Evolutionary conservation across 2,113 vertebrate genomes (phyloP), one percentile per base, ranked within the genome.

Genomic region (Polypterus bichir): DNA sequence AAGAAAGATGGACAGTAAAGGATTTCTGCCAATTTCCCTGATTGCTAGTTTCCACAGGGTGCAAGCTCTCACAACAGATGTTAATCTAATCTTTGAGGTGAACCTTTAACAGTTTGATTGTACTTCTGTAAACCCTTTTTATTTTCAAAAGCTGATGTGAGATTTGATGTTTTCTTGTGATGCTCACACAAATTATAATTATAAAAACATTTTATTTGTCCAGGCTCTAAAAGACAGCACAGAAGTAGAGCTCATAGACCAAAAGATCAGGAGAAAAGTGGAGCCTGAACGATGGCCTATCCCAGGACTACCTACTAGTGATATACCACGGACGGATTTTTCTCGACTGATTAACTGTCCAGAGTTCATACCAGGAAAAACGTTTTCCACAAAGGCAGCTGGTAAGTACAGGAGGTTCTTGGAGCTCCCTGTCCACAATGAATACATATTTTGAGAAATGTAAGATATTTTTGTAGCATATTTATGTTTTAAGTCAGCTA

Each of bases 271-370:
- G 63, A 92, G 86, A 81, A 92, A 85, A 63, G 67, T 74, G 55
- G 87, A 97, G 64, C 94, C 94, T 1, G 92, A 97, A 71, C 91
- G 86, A 56, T 98, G 96, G 96, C 94, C 96, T 9, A 96, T 98
- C 74, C 88, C 92, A 0, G 76, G 76, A 6, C 84, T 85, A 4
- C 62, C 83, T 64, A 48, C 73, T 2, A 79, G 79, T 47, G 88
- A 75, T 6, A 79, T 87, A 47, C 84, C 89, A 9, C 89, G 81
- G 0, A 96, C 93, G 2, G 96, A 98, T 78, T 95, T 98, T 70
- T 88, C 92, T 58, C 92, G 88, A 72, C 86, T 98, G 71, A 88
- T 98, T 70, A 77, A 98, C 71, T 98, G 96, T 59, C 92, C 96
- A 0, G 96, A 98, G 82, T 98, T 98, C 27, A 71, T 98, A 66